A percentile compares a stretch with the other conserved stretches of the same genome.
Evolutionary conservation across 2,888 invertebrate species (phyloP).

Genomic region (Zygogramma bicolorata): DNA sequence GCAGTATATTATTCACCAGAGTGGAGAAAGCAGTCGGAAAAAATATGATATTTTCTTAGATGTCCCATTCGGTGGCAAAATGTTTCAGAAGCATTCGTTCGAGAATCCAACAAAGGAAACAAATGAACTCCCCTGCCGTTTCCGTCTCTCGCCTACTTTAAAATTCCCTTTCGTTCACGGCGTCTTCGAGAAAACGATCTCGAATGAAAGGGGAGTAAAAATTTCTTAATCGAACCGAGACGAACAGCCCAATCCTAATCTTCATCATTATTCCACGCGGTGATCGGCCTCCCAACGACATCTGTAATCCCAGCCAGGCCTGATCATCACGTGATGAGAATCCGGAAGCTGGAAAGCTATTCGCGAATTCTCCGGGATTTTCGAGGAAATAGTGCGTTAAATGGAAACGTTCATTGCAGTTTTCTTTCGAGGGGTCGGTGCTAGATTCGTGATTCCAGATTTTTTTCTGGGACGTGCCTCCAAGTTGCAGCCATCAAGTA

Average conservation of each 20-base stretch:
- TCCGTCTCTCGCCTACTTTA: slow-evolving; percentile 29
- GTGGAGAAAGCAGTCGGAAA: too few species aligned
- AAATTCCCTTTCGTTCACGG: slow-evolving; percentile 26
- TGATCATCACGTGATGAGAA: slow-evolving; percentile 51
- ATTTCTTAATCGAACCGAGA: slow-evolving; percentile 51
- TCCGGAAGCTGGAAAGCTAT: slow-evolving; percentile 23
- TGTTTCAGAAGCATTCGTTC: neutral
- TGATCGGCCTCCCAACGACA: slow-evolving; percentile 44
- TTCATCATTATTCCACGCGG: slow-evolving; percentile 50
- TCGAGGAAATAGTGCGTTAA: slow-evolving; percentile 1
- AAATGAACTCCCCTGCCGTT: slow-evolving; percentile 1
- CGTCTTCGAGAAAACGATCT: slow-evolving; percentile 28
- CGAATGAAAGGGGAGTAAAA: slow-evolving; percentile 43
- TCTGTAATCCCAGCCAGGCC: slow-evolving; percentile 51
- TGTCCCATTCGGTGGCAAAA: neutral
- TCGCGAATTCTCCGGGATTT: slow-evolving; percentile 7
- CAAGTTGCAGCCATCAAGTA: neutral
- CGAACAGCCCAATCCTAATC: slow-evolving; percentile 50
- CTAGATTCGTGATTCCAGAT: neutral
- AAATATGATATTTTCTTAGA: too few species aligned
- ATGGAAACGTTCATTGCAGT: neutral
- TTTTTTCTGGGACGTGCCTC: neutral
- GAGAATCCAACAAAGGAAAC: neutral
- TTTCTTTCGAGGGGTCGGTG: neutral
- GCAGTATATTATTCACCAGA: too few species aligned